These are phyloP conservation scores for Eumeta japonica DNA, from an alignment of 1,140 invertebrate genomes.

Conservation along the genomic window DNA sequence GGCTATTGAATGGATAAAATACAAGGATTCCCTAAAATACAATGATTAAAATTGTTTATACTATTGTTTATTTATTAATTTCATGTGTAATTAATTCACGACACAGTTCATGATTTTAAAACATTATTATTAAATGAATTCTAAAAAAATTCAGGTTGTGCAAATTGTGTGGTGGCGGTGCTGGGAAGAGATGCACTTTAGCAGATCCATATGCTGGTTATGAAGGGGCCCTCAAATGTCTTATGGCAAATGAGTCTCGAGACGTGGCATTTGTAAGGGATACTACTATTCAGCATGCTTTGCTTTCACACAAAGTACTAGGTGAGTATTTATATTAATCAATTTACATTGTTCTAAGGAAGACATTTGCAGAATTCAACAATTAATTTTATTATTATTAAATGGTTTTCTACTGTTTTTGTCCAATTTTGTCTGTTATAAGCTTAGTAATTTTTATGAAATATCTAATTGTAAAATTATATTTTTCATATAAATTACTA, in stretches of 20 bases:
- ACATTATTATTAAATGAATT: too few relatives aligned
- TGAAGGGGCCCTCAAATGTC: conserved; percentile 84
- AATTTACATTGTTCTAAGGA: conserved; percentile 1
- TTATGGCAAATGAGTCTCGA: conserved; percentile 71
- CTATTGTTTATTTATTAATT: too few relatives aligned
- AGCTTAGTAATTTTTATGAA: too few relatives aligned
- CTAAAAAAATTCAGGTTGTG: conserved; percentile 76
- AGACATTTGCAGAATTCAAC: conserved; percentile 3
- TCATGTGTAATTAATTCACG: too few relatives aligned
- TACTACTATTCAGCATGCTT: conserved; percentile 64
- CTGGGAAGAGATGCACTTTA: conserved; percentile 78
- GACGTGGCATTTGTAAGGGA: conserved; percentile 93
- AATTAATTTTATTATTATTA: conserved; percentile 2
- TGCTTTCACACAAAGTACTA: conserved; percentile 37
- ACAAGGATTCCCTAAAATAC: too few relatives aligned
- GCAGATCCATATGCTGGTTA: conserved; percentile 89
- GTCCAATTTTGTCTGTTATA: too few relatives aligned
- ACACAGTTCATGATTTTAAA: too few relatives aligned
- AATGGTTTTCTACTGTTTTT: too few relatives aligned
- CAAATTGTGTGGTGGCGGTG: conserved; percentile 77
- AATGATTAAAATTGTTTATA: too few relatives aligned
- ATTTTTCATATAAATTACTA: too few relatives aligned
- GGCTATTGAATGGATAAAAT: too few relatives aligned
- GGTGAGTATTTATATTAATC: conserved; percentile 19
- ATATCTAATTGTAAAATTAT: too few relatives aligned